These are phyloP conservation scores for Colossoma macropomum DNA, from an alignment of 2,113 vertebrate genomes.

Conservation along the genomic window DNA sequence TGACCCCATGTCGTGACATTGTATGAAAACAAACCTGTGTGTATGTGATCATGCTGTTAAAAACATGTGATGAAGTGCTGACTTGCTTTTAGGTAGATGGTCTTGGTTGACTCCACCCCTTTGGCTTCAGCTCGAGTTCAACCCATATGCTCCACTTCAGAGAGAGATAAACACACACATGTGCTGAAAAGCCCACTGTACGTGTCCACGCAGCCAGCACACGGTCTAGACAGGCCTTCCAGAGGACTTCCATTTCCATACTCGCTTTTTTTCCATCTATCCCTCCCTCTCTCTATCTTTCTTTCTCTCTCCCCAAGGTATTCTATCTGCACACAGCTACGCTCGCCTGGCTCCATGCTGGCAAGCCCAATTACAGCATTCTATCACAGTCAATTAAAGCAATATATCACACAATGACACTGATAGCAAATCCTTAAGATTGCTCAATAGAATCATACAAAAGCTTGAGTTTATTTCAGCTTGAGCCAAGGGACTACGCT, in stretches of 20 bases:
- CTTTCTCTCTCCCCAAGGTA: slow-evolving; percentile 45
- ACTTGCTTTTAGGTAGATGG: slow-evolving; percentile 25
- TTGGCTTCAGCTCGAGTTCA: slow-evolving; percentile 61
- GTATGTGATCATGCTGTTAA: neutral
- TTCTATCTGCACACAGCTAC: slow-evolving; percentile 53
- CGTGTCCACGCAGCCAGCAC: slow-evolving; percentile 52
- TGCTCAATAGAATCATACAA: neutral
- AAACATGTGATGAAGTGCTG: slow-evolving; percentile 48
- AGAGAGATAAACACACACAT: slow-evolving; percentile 75
- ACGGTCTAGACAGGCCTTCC: slow-evolving; percentile 64
- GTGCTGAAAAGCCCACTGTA: slow-evolving; percentile 63
- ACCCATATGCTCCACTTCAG: slow-evolving; percentile 66
- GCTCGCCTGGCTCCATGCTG: slow-evolving; percentile 37
- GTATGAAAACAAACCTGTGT: neutral
- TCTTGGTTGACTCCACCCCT: slow-evolving; percentile 55
- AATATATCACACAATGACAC: slow-evolving; percentile 49
- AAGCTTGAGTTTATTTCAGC: slow-evolving; percentile 6
- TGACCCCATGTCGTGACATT: neutral
- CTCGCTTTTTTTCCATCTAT: slow-evolving; percentile 60
- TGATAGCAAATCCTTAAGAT: slow-evolving; percentile 28
- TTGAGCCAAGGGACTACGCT: neutral
- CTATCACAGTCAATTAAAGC: slow-evolving; percentile 58
- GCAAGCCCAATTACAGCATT: slow-evolving; percentile 62
- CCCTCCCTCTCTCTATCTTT: neutral
- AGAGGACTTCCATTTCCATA: slow-evolving; percentile 63